These are phyloP conservation scores for Imbricaverruca yamaguchii DNA, from an alignment of 2,888 invertebrate species.

Conservation along the genomic window DNA sequence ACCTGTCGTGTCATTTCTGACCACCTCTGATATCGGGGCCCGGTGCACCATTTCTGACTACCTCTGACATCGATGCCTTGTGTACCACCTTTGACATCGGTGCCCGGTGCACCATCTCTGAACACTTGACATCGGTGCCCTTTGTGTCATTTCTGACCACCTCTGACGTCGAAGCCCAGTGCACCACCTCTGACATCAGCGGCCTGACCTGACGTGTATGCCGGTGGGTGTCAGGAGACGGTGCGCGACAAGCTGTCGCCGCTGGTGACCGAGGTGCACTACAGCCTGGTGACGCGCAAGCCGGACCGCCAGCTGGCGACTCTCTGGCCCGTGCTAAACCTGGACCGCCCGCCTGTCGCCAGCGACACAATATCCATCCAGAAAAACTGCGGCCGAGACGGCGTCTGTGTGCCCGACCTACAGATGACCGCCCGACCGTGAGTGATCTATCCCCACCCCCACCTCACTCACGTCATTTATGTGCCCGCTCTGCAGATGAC, in stretches of 20 bases:
- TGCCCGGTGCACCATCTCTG: too few species aligned
- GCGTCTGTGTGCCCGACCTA: conserved; percentile 85
- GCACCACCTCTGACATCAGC: too few species aligned
- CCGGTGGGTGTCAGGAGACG: conserved; percentile 44
- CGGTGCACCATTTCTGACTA: too few species aligned
- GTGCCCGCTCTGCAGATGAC: conserved; percentile 75
- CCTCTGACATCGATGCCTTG: too few species aligned
- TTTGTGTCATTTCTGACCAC: too few species aligned
- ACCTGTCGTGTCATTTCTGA: too few species aligned
- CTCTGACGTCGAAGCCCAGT: too few species aligned
- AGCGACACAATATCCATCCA: conserved; percentile 69
- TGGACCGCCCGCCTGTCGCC: conserved; percentile 50
- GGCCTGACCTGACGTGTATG: too few species aligned
- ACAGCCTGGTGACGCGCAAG: conserved; percentile 49
- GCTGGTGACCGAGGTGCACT: conserved; percentile 77
- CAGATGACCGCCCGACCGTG: conserved; percentile 62
- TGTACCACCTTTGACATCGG: too few species aligned
- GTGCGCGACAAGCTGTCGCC: conserved; percentile 85
- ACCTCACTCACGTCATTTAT: conserved; percentile 41
- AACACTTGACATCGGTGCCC: too few species aligned
- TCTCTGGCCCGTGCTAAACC: conserved; percentile 13
- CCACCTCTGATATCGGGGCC: too few species aligned
- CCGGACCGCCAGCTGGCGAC: conserved; percentile 26
- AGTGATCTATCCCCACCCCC: conserved; percentile 41
- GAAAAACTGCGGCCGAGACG: conserved; percentile 90